Evolutionary conservation across 2,888 invertebrate species (phyloP).

Genomic region (Pterostichus niger): DNA sequence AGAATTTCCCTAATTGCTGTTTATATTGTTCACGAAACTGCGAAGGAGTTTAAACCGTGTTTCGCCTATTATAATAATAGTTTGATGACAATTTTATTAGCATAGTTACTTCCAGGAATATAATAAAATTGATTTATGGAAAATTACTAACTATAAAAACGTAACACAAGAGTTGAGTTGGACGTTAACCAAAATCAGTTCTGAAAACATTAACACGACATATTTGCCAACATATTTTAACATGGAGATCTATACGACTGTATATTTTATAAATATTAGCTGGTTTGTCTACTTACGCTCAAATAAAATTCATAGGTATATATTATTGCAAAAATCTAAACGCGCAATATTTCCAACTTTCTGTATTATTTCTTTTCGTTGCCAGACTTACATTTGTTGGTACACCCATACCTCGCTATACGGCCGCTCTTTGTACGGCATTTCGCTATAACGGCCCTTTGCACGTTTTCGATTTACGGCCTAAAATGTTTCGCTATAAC

Average conservation of each 20-base stretch:
- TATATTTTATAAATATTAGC: background rate
- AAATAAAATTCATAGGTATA: background rate
- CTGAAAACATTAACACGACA: conserved; percentile 1
- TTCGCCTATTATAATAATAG: conserved; percentile 40
- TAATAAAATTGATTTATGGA: conserved; percentile 44
- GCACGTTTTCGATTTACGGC: too few relatives aligned
- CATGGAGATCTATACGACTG: background rate
- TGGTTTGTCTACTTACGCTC: background rate
- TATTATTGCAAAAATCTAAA: background rate
- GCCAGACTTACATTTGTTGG: too few relatives aligned
- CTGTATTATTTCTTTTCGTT: too few relatives aligned
- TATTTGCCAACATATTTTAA: conserved; percentile 37
- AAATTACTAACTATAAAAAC: conserved; percentile 46
- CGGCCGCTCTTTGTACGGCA: too few relatives aligned
- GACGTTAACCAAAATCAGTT: conserved; percentile 23
- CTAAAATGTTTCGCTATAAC: too few relatives aligned
- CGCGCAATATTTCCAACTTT: too few relatives aligned
- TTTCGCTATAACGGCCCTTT: too few relatives aligned
- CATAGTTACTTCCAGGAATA: conserved; percentile 12
- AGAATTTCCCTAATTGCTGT: background rate
- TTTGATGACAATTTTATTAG: conserved; percentile 44
- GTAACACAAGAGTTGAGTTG: conserved; percentile 43
- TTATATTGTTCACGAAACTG: conserved; percentile 2
- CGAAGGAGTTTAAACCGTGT: background rate
- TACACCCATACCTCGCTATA: too few relatives aligned